A percentile compares a stretch with the other conserved stretches of the same genome.
phyloP scores from a whole-genome alignment of 1,140 invertebrate genomes.

The Hyposmocoma kahamanoa region DNA sequence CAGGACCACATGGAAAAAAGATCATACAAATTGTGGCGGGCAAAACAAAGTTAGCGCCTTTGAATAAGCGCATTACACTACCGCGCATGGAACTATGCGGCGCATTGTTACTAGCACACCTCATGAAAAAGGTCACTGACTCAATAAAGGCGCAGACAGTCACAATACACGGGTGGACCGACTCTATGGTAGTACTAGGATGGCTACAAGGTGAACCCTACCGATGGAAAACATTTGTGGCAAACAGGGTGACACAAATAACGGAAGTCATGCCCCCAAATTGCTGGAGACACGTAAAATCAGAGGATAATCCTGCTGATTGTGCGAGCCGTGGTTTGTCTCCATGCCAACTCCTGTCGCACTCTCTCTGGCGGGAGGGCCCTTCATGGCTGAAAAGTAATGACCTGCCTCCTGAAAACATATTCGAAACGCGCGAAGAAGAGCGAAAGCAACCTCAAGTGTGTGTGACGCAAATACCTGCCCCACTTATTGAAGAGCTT shows the following conservation, averaged over 20 bases:
- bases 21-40: slow-evolving; percentile 2
- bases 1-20: not conserved
- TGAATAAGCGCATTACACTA: slow-evolving; percentile 14
- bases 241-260: not conserved
- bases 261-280: not conserved
- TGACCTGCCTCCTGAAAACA: not conserved
- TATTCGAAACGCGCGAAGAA: not conserved
- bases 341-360: not conserved
- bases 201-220: slow-evolving; percentile 29
- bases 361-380: not conserved
- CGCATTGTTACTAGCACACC: slow-evolving; percentile 11
- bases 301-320: slow-evolving; percentile 2
- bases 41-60: slow-evolving; percentile 24
- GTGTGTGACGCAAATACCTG: not conserved
- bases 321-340: not conserved
- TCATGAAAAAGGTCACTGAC: slow-evolving; percentile 13
- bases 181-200: slow-evolving; percentile 40
- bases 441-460: not conserved
- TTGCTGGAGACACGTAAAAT: slow-evolving; percentile 1
- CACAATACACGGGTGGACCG: slow-evolving; percentile 11
- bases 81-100: slow-evolving; percentile 18
- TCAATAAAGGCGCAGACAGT: slow-evolving; percentile 8
- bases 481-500: not conserved
- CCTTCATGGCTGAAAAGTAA: not conserved
- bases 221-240: slow-evolving; percentile 12